Conservation (phyloP, 2,888 invertebrate genomes). For the Eupithecia subfuscata region DNA sequence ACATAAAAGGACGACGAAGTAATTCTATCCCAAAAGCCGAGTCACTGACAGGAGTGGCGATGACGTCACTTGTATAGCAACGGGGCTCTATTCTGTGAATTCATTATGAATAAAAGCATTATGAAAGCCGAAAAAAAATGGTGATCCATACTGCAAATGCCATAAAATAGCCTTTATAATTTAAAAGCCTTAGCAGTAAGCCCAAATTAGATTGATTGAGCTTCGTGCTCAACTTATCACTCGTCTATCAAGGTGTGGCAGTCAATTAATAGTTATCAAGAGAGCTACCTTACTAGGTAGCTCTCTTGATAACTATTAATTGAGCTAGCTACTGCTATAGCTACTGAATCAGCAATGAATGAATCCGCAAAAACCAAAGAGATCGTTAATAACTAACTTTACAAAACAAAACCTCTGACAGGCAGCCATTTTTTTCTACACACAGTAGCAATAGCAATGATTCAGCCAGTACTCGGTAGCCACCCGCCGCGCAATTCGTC, state of each 20-base stretch:
- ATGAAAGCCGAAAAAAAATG: background rate
- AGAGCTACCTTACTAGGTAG: no score
- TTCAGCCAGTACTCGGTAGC: conserved; percentile 32
- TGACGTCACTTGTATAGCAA: conserved; percentile 13
- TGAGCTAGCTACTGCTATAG: background rate
- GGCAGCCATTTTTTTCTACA: conserved; percentile 11
- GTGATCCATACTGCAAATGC: background rate
- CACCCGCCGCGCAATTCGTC: conserved; percentile 43
- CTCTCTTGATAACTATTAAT: no score
- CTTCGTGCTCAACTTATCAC: background rate
- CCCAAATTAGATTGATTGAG: background rate
- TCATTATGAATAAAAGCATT: background rate
- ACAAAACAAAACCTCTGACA: conserved; percentile 9
- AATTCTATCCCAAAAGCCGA: conserved; percentile 9
- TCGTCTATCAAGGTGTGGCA: background rate
- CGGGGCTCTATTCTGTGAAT: background rate
- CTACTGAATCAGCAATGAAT: background rate
- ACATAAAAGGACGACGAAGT: background rate
- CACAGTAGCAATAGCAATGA: conserved; percentile 48
- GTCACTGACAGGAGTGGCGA: conserved; percentile 17
- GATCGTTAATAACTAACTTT: conserved; percentile 13
- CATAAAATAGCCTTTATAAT: background rate
- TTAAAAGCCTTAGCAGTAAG: background rate
- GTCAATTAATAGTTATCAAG: background rate
- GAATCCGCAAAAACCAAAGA: conserved; percentile 11